phyloP scores from a whole-genome alignment of 2,797 vertebrate species.

The Smutsia gigantea region DNA sequence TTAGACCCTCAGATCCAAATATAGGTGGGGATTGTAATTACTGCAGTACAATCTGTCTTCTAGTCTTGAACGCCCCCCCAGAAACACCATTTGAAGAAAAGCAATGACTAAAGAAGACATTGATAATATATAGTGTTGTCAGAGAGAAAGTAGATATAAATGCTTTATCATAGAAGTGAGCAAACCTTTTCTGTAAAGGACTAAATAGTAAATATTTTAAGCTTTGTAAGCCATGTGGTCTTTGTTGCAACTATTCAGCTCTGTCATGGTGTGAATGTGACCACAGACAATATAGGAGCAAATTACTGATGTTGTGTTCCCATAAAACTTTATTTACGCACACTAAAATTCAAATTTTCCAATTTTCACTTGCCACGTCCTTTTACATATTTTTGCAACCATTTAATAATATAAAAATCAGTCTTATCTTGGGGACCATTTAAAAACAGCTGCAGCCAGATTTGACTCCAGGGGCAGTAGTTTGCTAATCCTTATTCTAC shows the following conservation, averaged over 20 bases:
- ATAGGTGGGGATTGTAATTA: neutral
- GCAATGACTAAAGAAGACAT: neutral
- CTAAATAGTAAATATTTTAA: neutral
- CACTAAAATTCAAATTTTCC: neutral
- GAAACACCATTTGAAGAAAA: slow-evolving; percentile 7
- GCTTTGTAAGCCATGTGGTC: neutral
- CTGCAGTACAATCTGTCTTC: neutral
- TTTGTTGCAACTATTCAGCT: neutral
- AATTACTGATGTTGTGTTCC: neutral
- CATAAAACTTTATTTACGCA: neutral
- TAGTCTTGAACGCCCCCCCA: neutral
- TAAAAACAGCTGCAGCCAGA: neutral
- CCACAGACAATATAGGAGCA: neutral
- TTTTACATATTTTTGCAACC: neutral
- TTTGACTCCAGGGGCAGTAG: neutral
- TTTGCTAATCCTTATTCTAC: neutral
- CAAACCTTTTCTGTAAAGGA: neutral
- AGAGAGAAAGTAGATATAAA: slow-evolving; percentile 15
- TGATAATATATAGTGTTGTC: neutral
- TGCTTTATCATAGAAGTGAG: neutral
- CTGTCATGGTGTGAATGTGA: neutral
- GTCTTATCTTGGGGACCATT: neutral
- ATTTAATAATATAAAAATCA: neutral
- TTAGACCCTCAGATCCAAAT: neutral
- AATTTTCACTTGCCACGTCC: neutral